Conservation (phyloP, 2,888 invertebrate species). For the Dione juno region DNA sequence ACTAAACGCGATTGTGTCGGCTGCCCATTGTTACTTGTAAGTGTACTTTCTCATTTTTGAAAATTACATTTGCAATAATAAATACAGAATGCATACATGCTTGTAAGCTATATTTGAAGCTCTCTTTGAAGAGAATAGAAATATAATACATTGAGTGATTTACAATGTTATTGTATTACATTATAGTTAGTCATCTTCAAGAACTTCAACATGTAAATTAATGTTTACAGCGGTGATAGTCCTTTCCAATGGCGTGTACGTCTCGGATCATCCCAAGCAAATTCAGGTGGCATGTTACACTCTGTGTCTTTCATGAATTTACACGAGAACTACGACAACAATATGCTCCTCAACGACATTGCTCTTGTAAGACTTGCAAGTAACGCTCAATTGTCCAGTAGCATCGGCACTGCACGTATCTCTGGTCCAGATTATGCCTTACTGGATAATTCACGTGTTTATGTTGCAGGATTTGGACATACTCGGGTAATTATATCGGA, state of each 20-base stretch:
- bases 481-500: slow-evolving; percentile 49
- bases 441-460: slow-evolving; percentile 48
- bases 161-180: too few relatives aligned
- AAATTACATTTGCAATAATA: slow-evolving; percentile 2
- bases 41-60: neutral
- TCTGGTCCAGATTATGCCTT: slow-evolving; percentile 51
- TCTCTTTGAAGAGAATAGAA: too few relatives aligned
- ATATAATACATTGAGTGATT: too few relatives aligned
- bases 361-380: slow-evolving; percentile 48
- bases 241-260: slow-evolving; percentile 54
- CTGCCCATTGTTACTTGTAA: slow-evolving; percentile 5
- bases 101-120: too few relatives aligned
- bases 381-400: slow-evolving; percentile 39
- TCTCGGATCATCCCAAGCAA: slow-evolving; percentile 47
- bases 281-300: slow-evolving; percentile 47
- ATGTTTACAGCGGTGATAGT: slow-evolving; percentile 53
- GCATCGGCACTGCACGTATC: slow-evolving; percentile 51
- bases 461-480: slow-evolving; percentile 59
- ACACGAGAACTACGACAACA: slow-evolving; percentile 45
- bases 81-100: neutral
- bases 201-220: neutral
- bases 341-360: slow-evolving; percentile 48
- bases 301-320: slow-evolving; percentile 40
- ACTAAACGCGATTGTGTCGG: neutral
- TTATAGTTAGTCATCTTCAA: neutral